A percentile compares a stretch with the other conserved stretches of the same genome.
Evolutionary conservation across 2,113 vertebrate genomes (phyloP).

Genomic region (Microcebus lehilahytsara): DNA sequence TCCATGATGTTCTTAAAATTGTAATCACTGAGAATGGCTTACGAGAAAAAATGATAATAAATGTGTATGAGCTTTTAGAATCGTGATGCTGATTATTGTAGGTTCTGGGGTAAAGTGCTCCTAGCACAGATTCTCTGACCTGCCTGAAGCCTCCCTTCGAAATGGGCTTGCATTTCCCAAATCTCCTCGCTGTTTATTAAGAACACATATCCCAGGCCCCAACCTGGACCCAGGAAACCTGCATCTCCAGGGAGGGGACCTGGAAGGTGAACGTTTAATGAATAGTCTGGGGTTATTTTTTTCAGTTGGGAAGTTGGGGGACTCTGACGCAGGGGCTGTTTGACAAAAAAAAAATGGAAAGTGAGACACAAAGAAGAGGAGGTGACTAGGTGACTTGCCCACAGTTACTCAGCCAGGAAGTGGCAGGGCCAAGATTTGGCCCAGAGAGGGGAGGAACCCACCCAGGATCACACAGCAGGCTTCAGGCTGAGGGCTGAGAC

Average conservation of each 20-base stretch:
- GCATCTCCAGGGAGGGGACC: neutral
- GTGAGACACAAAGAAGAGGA: neutral
- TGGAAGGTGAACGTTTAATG: neutral
- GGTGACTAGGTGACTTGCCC: neutral
- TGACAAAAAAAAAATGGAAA: neutral
- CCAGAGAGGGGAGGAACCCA: neutral
- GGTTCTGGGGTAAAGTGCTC: rapidly evolving
- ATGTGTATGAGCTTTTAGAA: neutral
- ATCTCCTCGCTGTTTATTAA: neutral
- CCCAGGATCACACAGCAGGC: neutral
- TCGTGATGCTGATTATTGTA: rapidly evolving
- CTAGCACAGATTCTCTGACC: neutral
- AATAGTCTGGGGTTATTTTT: neutral
- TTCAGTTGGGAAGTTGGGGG: neutral
- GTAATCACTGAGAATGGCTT: neutral
- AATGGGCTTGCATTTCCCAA: neutral
- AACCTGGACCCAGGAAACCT: neutral
- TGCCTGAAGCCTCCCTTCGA: neutral
- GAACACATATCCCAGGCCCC: neutral
- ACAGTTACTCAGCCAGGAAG: neutral
- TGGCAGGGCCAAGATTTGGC: neutral
- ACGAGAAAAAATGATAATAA: neutral
- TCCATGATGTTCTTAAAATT: neutral
- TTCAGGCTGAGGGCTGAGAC: neutral
- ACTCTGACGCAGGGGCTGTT: too few relatives aligned